Base-by-base conservation (phyloP, 2,113 vertebrate genomes). In the Turdus rufiventris region DNA sequence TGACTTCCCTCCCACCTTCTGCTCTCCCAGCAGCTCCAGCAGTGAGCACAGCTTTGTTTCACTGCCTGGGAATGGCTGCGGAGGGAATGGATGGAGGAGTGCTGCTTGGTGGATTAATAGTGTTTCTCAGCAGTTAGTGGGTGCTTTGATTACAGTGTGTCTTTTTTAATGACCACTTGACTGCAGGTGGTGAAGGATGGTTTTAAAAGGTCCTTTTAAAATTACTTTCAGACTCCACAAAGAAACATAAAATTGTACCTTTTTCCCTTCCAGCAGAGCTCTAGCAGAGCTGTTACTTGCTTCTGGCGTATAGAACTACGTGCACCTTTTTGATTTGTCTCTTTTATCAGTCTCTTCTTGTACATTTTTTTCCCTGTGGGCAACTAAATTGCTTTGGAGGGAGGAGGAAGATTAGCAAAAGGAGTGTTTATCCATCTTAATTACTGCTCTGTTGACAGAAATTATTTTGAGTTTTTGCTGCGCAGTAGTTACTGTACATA, bases 361-460 rank as follows among this genome's bases (percentile, higher is more conserved):
- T 77, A 71, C 0, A 0, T 51, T 94, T 86, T 93, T 91, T 86
- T 25, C 92, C 88, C 86, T 65, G 43, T 94, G 92, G 95, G 68
- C 90, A 83, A 73, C 78, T 85, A 88, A 95, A 94, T 96, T 88
- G 78, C 82, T 88, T 70, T 85, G 91, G 72, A 79, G 82, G 71
- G 78, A 89, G 87, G 89, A 94, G 67, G 75, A 90, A 88, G 91
- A 94, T 91, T 93, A 96, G 76, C 0, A 0, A 92, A 91, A 92
- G 5, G 10, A 95, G 68, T 93, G 85, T 95, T 97, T 96, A 95
- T 95, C 85, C 6, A 3, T 95, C 88, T 93, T 96, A 92, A 97
- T 96, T 95, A 96, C 56, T 47, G 85, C 68, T 95, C 82, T 84
- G 88, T 94, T 96, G 93, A 93, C 90, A 91, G 75, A 91, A 94